Evolutionary conservation across 53 echinoderm and acorn worm genomes (phyloP), one percentile per base, ranked within the genome.

Genomic region (Astropecten irregularis): DNA sequence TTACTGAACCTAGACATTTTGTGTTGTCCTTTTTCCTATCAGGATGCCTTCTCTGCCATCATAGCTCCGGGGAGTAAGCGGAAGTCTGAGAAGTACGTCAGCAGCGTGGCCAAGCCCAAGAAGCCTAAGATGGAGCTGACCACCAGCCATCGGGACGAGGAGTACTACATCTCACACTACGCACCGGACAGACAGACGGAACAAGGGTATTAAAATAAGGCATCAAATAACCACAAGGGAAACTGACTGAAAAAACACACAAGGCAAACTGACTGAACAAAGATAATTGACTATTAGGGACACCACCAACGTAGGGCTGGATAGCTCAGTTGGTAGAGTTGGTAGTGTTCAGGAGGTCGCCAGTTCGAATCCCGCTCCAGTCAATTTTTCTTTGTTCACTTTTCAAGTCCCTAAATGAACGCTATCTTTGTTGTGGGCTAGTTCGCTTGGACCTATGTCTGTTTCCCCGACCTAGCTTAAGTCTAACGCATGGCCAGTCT

Each of bases 131-230:
- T 66, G 70, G 82, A 87, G 7, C 51, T 77, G 49, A 79, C 60
- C 20, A 62, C 61, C 1, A 61, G 46, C 21, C 79, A 79, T 61
- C 77, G 90, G 33, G 99, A 95, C 39, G 86, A 95, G 52, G 93
- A 95, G 53, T 95, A 89, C 13, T 99, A 88, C 86, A 88, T 99
- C 26, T 87, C 94, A 13, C 88, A 99, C 51, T 74, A 69, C 29
- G 86, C 99, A 20, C 69, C 94, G 16, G 99, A 94, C 28, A 73
- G 86, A 30, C 88, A 92, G 65, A 92, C 90, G 31, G 99, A 99
- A 81, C 73, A 85, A 68, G 99, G 99, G 94, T 97, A 44, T 81
- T 89, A 58, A 37, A 31, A 38, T 52, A n/a, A n/a, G n/a, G n/a
- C n/a, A 8, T 20, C 19, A 13, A 18, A n/a, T n/a, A n/a, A n/a